Base-by-base conservation (phyloP, 1,140 invertebrate genomes). In the Argopecten irradians region DNA sequence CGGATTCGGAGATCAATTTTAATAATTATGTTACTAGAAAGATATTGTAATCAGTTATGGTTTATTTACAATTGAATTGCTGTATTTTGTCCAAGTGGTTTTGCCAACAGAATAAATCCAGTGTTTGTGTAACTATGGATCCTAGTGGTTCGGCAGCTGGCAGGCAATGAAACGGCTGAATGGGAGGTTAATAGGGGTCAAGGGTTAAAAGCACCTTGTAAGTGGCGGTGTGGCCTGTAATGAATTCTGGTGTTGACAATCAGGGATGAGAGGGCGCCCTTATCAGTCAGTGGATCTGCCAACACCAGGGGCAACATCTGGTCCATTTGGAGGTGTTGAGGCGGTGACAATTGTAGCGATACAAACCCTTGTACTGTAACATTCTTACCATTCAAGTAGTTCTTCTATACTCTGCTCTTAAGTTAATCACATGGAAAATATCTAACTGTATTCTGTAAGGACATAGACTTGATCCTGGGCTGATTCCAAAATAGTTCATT, bases 201-300 rank as follows among this genome's bases (percentile, higher is more conserved):
- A 71, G 14, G 55, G 43, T 55, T 19, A 55, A 55, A 55, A 55
- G 55, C 55, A 71, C 55, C 55, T 71, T 71, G 22, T 71, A 71
- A 71, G 55, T 71, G 55, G 55, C 55, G 5, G 22, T 71, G 55
- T 16, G 55, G 55, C 1, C 55, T 16, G 55, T 71, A 71, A 71
- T 71, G 55, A 71, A 71, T 71, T 71, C 55, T 71, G 28, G 55
- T 71, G 55, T 71, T 71, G 55, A 71, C 55, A 71, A 71, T 71
- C n/a, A 71, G 16, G 8, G 16, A 71, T 71, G 55, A n/a, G 55
- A 71, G 55, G 36, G 2, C 28, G 22, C 55, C 55, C 22, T 71
- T 71, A 71, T 71, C 55, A 28, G 55, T n/a, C n/a, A 16, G 55
- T 71, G 22, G 55, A 71, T 71, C 55, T 71, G 55, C 55, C 55